These are phyloP conservation scores for Ceratothoa steindachneri DNA, from an alignment of 2,888 invertebrate species.

Conservation along the genomic window DNA sequence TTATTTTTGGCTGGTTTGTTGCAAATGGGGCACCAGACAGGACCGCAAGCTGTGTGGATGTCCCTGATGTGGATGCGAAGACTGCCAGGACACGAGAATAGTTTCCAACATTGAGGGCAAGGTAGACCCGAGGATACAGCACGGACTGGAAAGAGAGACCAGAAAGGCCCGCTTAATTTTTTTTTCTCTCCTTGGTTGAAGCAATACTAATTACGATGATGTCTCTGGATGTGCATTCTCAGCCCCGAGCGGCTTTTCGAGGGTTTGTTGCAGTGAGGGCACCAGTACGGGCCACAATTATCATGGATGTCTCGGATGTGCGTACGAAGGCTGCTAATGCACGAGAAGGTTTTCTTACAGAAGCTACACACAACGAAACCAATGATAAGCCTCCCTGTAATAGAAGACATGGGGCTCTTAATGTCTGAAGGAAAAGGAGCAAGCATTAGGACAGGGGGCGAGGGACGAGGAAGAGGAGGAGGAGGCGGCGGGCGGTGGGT, in stretches of 20 bases:
- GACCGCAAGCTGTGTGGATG: conserved; percentile 47
- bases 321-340: conserved; percentile 48
- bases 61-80: conserved; percentile 48
- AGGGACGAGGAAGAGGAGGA: not conserved
- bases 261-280: conserved; percentile 47
- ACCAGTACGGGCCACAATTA: conserved; percentile 47
- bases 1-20: conserved; percentile 48
- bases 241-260: conserved; percentile 47
- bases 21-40: conserved; percentile 48
- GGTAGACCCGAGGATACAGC: conserved; percentile 46
- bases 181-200: conserved; percentile 25
- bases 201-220: conserved; percentile 42
- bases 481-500: not conserved
- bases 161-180: conserved; percentile 44
- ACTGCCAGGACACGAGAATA: conserved; percentile 48
- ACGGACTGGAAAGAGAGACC: conserved; percentile 47
- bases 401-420: conserved; percentile 43
- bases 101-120: conserved; percentile 48
- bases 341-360: conserved; percentile 48
- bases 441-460: conserved; percentile 6
- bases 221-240: conserved; percentile 48
- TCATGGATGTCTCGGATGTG: conserved; percentile 47
- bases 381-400: conserved; percentile 47
- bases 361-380: conserved; percentile 48
- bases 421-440: conserved; percentile 31